phyloP scores from a whole-genome alignment of 2,113 vertebrate genomes.

The Brachyhypopomus gauderio region DNA sequence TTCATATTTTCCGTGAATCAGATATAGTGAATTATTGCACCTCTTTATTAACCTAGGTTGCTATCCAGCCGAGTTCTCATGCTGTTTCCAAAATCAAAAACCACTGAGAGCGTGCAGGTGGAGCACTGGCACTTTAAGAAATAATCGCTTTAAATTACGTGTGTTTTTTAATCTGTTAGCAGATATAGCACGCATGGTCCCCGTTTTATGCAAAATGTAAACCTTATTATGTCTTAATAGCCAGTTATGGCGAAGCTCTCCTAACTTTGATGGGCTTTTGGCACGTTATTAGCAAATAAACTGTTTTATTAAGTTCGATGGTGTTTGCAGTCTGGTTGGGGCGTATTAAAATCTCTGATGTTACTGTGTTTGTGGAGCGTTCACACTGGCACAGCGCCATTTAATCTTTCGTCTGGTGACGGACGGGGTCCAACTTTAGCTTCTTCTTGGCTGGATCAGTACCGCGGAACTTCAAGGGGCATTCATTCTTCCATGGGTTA shows the following conservation, averaged over 20 bases:
- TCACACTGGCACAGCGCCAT: slow-evolving; percentile 45
- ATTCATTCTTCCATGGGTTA: slow-evolving; percentile 41
- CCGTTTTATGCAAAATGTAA: slow-evolving; percentile 38
- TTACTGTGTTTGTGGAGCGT: slow-evolving; percentile 25
- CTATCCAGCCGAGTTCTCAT: neutral
- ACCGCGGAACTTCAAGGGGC: slow-evolving; percentile 39
- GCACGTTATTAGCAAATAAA: slow-evolving; percentile 48
- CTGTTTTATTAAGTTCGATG: slow-evolving; percentile 38
- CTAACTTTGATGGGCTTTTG: slow-evolving; percentile 54
- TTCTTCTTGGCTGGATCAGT: slow-evolving; percentile 40
- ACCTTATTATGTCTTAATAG: slow-evolving; percentile 44
- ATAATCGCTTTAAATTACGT: too few species aligned
- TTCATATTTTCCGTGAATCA: slow-evolving; percentile 1
- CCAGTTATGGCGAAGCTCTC: slow-evolving; percentile 40
- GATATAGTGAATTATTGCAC: neutral
- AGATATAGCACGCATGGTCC: slow-evolving; percentile 19
- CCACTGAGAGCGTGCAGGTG: too few species aligned
- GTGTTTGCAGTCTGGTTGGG: slow-evolving; percentile 30
- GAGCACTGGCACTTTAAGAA: too few species aligned
- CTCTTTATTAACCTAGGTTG: neutral
- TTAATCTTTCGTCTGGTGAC: slow-evolving; percentile 49
- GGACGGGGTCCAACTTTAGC: slow-evolving; percentile 28
- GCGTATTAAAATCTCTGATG: slow-evolving; percentile 15
- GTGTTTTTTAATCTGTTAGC: slow-evolving; percentile 48
- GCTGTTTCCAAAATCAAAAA: too few species aligned